phyloP scores from a whole-genome alignment of 2,797 vertebrate species.

The Podarcis lilfordi region DNA sequence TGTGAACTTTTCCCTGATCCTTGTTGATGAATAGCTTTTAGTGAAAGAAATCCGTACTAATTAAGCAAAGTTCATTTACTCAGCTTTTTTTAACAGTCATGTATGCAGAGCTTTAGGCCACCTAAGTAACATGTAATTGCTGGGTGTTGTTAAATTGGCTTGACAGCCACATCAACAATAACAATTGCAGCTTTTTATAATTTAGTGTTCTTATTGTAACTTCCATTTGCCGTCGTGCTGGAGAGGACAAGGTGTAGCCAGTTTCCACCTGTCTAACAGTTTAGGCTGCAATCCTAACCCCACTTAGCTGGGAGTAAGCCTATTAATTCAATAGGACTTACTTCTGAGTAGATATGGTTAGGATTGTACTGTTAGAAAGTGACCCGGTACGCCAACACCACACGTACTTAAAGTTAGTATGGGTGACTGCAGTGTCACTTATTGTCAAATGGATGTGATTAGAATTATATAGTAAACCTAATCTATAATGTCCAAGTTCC shows the following conservation, averaged over 20 bases:
- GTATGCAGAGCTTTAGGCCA: constrained; percentile 34
- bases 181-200: constrained; percentile 5
- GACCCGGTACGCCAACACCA: not conserved
- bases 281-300: constrained; percentile 5
- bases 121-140: constrained; percentile 8
- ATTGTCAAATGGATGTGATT: not conserved
- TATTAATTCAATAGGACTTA: constrained; percentile 26
- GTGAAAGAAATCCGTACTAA: not conserved
- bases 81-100: not conserved
- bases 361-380: not conserved
- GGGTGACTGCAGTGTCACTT: not conserved
- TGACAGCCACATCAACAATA: constrained; percentile 47
- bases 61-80: not conserved
- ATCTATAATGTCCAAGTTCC: not conserved
- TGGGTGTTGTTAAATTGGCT: constrained; percentile 28
- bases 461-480: not conserved
- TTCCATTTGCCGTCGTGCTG: not conserved
- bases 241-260: not conserved
- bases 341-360: too few species aligned
- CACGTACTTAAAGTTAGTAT: not conserved
- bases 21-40: not conserved
- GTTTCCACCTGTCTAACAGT: constrained; percentile 44
- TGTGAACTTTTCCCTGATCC: not conserved
- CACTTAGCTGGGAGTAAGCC: too few species aligned
- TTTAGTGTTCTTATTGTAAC: constrained; percentile 18